Percentiles rank a stretch among this genome's conserved stretches.
Conservation (phyloP, 1,140 invertebrate species). For the Cydia pomonella region DNA sequence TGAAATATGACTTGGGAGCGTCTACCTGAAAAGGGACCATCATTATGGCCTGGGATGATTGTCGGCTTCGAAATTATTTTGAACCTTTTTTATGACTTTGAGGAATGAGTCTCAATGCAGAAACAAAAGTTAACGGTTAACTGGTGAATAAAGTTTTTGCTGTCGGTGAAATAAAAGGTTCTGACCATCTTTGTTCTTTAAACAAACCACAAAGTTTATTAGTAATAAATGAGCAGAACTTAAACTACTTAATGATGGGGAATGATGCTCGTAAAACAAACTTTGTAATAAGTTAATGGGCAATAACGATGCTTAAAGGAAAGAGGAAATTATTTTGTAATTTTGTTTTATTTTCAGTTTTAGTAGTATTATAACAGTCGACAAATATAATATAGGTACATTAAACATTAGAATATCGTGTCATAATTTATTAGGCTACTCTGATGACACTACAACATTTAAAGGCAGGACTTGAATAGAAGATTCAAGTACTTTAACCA, state of each 20-base stretch:
- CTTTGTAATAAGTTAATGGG: conserved; percentile 30
- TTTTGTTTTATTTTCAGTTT: conserved; percentile 57
- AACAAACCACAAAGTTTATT: conserved; percentile 43
- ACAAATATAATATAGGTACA: conserved; percentile 45
- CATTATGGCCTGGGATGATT: conserved; percentile 70
- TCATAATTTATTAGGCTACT: conserved; percentile 17
- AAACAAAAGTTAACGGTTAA: conserved; percentile 60
- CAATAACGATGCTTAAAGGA: conserved; percentile 12
- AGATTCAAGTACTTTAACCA: conserved; percentile 6
- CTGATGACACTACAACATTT: conserved; percentile 7
- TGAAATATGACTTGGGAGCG: conserved; percentile 74
- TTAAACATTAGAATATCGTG: conserved; percentile 26
- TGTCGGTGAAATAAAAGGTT: conserved; percentile 46
- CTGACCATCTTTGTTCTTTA: conserved; percentile 41
- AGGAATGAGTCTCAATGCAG: conserved; percentile 47
- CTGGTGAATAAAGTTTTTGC: conserved; percentile 44
- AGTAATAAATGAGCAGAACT: conserved; percentile 37
- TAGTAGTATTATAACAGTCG: conserved; percentile 57
- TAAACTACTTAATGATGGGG: conserved; percentile 30
- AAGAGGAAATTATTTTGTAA: conserved; percentile 35
- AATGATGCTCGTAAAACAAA: conserved; percentile 26
- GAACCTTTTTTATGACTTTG: conserved; percentile 57
- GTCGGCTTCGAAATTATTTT: conserved; percentile 71
- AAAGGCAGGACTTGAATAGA: conserved; percentile 29
- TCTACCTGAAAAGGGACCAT: conserved; percentile 75